Conservation (phyloP, 2,797 vertebrate genomes). For the Botia kubotai region DNA sequence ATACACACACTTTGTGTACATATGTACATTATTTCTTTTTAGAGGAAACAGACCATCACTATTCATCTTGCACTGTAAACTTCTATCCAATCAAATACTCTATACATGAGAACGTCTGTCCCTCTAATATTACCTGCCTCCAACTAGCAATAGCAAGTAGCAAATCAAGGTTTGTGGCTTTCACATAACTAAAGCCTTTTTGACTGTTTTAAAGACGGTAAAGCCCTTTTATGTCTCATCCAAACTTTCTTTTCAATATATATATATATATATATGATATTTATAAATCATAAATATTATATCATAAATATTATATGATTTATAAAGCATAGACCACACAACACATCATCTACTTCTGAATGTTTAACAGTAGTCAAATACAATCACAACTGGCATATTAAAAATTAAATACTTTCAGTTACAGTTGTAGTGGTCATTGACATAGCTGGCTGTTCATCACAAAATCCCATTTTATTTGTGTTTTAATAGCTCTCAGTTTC, state of each 20-base stretch:
- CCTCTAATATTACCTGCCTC: neutral
- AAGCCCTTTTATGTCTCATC: no score
- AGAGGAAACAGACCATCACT: no score
- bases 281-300: no score
- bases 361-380: neutral
- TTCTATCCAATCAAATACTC: neutral
- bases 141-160: neutral
- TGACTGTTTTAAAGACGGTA: no score
- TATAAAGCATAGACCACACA: no score
- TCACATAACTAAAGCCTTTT: no score
- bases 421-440: neutral
- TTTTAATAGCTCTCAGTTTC: constrained; percentile 23
- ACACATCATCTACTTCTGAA: no score
- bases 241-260: no score
- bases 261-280: no score
- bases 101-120: neutral
- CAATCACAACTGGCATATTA: neutral
- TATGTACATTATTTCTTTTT: no score
- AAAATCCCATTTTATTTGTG: constrained; percentile 4
- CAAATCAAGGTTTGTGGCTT: neutral
- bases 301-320: no score
- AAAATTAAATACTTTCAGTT: neutral
- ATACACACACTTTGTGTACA: no score
- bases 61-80: neutral
- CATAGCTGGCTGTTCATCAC: neutral